A percentile compares a stretch with the other conserved stretches of the same genome.
These are phyloP conservation scores for Oenanthe oenanthe DNA, from an alignment of 2,113 vertebrate species.

Conservation along the genomic window DNA sequence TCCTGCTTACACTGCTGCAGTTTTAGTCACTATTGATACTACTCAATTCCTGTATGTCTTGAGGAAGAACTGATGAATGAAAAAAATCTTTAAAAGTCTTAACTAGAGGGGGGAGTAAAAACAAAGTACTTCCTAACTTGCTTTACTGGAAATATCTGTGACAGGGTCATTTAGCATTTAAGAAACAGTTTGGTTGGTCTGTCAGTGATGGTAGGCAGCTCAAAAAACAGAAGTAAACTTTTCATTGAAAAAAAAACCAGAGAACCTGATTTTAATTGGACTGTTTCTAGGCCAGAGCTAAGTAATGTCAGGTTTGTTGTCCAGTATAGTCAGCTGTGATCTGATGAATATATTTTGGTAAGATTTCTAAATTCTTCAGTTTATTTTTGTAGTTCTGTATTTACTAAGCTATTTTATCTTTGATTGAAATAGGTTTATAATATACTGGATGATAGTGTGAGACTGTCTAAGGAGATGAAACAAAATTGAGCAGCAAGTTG, in stretches of 20 bases:
- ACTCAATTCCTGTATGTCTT: not conserved
- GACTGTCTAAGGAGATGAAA: not conserved
- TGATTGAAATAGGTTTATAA: not conserved
- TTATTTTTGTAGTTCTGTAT: not conserved
- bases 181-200: not conserved
- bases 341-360: not conserved
- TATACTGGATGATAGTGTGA: not conserved
- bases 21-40: not conserved
- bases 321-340: not conserved
- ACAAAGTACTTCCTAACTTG: not conserved
- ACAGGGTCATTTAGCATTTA: not conserved
- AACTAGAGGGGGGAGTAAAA: too few species aligned
- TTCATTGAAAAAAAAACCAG: not conserved
- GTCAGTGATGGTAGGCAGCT: not conserved
- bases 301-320: not conserved
- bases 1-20: not conserved
- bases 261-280: not conserved
- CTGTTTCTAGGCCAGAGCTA: not conserved
- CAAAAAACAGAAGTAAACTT: not conserved
- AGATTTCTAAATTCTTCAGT: not conserved
- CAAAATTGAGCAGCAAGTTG: not conserved
- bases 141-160: not conserved
- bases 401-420: not conserved
- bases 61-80: not conserved
- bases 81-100: not conserved